Conservation (phyloP, 2,888 invertebrate species). For the Pterobdella sp. region DNA sequence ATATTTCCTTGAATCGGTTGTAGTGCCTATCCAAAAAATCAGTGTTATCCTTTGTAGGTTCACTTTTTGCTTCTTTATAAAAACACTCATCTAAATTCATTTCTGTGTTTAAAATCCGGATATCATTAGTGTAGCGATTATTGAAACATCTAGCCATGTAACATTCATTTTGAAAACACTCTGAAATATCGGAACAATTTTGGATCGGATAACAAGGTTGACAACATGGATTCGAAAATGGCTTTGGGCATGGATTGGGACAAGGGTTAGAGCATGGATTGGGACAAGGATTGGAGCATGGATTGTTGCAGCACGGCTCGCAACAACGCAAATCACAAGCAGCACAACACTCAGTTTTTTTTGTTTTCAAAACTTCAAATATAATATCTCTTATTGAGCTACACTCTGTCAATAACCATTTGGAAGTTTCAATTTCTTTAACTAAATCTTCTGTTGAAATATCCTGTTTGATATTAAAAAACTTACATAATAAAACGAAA, state of each 20-base stretch:
- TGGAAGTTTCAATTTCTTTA: constrained; percentile 11
- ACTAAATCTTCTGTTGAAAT: constrained; percentile 18
- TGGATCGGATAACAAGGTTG: too few species aligned
- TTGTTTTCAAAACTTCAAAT: constrained; percentile 19
- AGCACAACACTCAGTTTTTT: too few species aligned
- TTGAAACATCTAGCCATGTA: neutral
- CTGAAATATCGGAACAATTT: neutral
- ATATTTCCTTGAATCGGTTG: constrained; percentile 19
- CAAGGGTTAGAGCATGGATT: neutral
- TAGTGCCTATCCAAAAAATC: constrained; percentile 12
- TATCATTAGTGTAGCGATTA: constrained; percentile 1
- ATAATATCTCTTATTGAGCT: constrained; percentile 18
- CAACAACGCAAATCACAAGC: too few species aligned
- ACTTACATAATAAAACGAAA: neutral
- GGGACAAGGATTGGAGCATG: neutral
- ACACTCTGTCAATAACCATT: constrained; percentile 18
- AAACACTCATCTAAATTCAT: neutral
- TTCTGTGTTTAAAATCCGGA: neutral
- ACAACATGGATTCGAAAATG: neutral
- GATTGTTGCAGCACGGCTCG: neutral
- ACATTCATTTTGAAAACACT: neutral
- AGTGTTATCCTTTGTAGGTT: neutral
- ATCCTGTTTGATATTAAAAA: neutral
- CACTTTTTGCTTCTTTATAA: neutral
- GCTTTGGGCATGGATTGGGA: neutral